Evolutionary conservation across 2,888 invertebrate genomes (phyloP), one percentile per base, ranked within the genome.

Genomic region (Adelphocoris suturalis): DNA sequence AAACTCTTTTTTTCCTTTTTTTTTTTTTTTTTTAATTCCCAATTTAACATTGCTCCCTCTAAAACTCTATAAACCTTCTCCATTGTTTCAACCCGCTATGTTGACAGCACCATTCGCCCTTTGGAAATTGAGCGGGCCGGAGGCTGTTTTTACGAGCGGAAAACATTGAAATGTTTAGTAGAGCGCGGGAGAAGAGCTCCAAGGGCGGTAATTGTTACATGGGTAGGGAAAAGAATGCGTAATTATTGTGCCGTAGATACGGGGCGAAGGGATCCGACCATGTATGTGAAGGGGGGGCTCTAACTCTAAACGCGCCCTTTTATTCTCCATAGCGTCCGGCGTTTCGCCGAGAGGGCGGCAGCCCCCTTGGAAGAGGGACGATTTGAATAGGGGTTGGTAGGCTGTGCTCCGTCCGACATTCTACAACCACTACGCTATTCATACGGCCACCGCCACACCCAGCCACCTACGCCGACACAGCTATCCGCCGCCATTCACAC

Each of bases 171-270:
- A 68, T 68, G 68, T 68, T 68, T 23, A 23, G 23, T 68, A 68
- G 68, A 68, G 68, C 57, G 14, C 37, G 7, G 37, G 57, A n/a
- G 57, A 11, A n/a, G n/a, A 2, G 0, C 16, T n/a, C 9, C 61
- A 9, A 61, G 61, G 61, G 23, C 19, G 23, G 68, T 68, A 68
- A 68, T 68, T 68, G 68, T 68, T 68, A 68, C 68, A 68, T 23
- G 68, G 23, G 23, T 23, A 68, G 68, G 23, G 68, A 23, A 37
- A 68, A 68, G 68, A 68, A 68, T 68, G 68, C 12, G 68, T 68
- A 68, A 68, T 68, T 68, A 68, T 68, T 68, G 68, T 68, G 68
- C 68, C 68, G 23, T 68, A 68, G 68, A 68, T 68, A 68, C 23
- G 68, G 68, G 68, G 23, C 68, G 27, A 68, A 68, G 27, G 27